Evolutionary conservation across 2,888 invertebrate genomes (phyloP).

Genomic region (Perizoma flavofasciatum): DNA sequence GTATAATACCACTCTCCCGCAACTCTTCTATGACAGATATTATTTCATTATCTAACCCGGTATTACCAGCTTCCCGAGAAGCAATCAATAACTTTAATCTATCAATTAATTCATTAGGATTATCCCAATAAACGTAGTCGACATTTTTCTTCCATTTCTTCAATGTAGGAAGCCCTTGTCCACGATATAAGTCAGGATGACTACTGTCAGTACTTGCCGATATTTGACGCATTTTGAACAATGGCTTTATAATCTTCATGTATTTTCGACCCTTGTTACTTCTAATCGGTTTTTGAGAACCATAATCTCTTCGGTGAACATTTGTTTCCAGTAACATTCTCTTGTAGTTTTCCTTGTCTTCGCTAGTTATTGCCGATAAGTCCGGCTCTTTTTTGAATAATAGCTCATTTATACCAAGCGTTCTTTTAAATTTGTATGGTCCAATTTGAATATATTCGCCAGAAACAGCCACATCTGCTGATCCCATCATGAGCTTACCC

Average conservation of each 20-base stretch:
- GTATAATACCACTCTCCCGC: conserved; percentile 12
- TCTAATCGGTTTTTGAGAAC: conserved; percentile 2
- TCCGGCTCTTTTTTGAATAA: conserved; percentile 2
- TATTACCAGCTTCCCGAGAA: conserved; percentile 32
- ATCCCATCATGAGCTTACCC: conserved; percentile 4
- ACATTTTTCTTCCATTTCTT: conserved; percentile 24
- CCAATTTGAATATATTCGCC: background rate
- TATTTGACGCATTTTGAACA: background rate
- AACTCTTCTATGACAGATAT: conserved; percentile 45
- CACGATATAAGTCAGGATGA: background rate
- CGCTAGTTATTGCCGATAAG: background rate
- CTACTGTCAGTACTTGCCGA: background rate
- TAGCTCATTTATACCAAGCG: conserved; percentile 2
- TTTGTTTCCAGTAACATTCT: conserved; percentile 5
- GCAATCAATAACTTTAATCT: conserved; percentile 36
- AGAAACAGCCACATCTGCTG: background rate
- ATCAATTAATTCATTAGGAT: conserved; percentile 40
- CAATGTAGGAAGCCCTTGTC: conserved; percentile 3
- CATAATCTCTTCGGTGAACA: conserved; percentile 11
- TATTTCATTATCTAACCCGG: conserved; percentile 42
- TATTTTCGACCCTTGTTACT: conserved; percentile 10
- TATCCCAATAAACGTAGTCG: conserved; percentile 36
- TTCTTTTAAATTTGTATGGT: background rate
- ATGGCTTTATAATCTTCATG: conserved; percentile 1
- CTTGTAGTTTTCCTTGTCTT: conserved; percentile 1